Base-by-base conservation (phyloP, 2,888 invertebrate species). In the Hirudinaria manillensis region DNA sequence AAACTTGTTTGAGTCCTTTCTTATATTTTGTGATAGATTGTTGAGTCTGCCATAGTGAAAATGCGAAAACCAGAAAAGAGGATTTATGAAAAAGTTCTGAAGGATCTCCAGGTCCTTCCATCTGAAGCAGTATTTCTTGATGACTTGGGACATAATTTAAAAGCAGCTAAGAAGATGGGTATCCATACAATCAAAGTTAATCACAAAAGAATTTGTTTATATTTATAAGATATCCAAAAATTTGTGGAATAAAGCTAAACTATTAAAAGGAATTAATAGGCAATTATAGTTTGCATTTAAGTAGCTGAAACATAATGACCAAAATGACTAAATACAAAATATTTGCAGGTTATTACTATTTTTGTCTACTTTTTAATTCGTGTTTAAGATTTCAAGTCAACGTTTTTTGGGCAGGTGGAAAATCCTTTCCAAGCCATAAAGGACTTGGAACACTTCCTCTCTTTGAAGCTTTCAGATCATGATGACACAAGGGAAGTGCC, bases 61-160 rank as follows among this genome's bases (percentile, higher is more conserved):
- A 79, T 84, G 76, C 80, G 86, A 32, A 87, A 87, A 77, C 87
- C 86, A 7, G 84, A 86, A 53, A 79, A 80, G 0, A 79, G 79
- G 68, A 86, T 86, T 61, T 86, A 84, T 78, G 77, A 82, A 36
- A 77, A 81, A 53, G 83, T 82, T 56, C 80, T 85, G 34, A 78
- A 82, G 3, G 76, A 81, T 75, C 80, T 85, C 16, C 77, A 79
- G 2, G 78, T 83, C 19, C 68, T 75, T 2, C 82, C 84, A 16
- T 78, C 81, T 70, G 81, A 85, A 72, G 79, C 82, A 6, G 79
- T 86, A 2, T 86, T 86, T 78, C 80, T 87, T 7, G 87, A 87
- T 79, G 87, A 87, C 77, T 79, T 86, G 36, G 86, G 86, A 4
- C 76, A 78, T 0, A 87, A 87, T 76, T 78, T 86, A 53, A 86